Percentiles rank a stretch among this genome's conserved stretches.
phyloP scores from a whole-genome alignment of 2,888 invertebrate genomes.

The Oxystoma pomonae region DNA sequence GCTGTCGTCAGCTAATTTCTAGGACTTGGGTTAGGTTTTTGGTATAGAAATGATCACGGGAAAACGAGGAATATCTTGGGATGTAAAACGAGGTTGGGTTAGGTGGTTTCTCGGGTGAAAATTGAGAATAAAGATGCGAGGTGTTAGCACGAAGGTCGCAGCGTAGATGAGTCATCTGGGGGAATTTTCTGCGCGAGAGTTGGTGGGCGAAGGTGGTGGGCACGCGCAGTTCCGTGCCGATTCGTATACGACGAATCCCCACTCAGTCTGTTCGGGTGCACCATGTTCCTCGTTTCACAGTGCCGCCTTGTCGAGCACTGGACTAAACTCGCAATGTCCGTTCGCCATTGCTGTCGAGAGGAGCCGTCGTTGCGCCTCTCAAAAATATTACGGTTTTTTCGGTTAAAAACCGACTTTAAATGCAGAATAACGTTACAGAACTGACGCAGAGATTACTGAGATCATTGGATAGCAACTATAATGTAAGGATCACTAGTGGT shows the following conservation, averaged over 20 bases:
- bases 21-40: neutral
- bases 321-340: conserved; percentile 49
- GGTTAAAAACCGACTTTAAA: conserved; percentile 57
- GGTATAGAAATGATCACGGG: neutral
- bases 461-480: conserved; percentile 95
- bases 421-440: conserved; percentile 81
- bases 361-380: conserved; percentile 48
- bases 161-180: conserved; percentile 12
- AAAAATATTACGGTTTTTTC: conserved; percentile 48
- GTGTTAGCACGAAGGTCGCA: neutral
- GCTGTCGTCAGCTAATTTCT: neutral
- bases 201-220: conserved; percentile 22
- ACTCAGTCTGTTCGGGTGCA: conserved; percentile 49
- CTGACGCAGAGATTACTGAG: conserved; percentile 94
- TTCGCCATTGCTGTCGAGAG: conserved; percentile 50
- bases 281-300: conserved; percentile 49
- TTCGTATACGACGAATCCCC: conserved; percentile 45
- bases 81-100: neutral
- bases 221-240: conserved; percentile 42
- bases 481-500: conserved; percentile 72
- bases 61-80: neutral
- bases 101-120: neutral
- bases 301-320: conserved; percentile 46
- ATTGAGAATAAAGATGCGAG: neutral
- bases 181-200: conserved; percentile 16